Base-by-base conservation (phyloP, 1,140 invertebrate species). In the Tachypleus tridentatus region DNA sequence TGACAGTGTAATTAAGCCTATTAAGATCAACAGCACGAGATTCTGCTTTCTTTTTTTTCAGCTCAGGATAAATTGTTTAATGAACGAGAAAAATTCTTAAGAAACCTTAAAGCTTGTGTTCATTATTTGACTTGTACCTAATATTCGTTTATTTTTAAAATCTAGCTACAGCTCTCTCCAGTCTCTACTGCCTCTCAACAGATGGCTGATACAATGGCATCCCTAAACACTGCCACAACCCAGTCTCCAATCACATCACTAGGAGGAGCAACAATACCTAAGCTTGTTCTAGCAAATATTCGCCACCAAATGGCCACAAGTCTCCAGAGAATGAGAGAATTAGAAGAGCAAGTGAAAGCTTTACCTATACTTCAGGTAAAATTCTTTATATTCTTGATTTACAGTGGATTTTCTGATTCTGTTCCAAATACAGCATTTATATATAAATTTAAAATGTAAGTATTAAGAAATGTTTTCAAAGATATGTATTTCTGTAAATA, bases 291-390 rank as follows among this genome's bases (percentile, higher is more conserved):
- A 51, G 64, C 61, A 9, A 70, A 71, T 66, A 85, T 87, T 63
- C 78, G 85, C 66, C 82, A 87, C 72, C 85, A 88, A 74, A 87
- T 91, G 87, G 86, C 87, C 3, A 72, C 83, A 10, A 89, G 87
- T 72, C 77, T 91, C 60, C 83, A 87, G 73, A 79, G 86, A 57
- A 85, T 91, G 76, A 84, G 82, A 73, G 86, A 91, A 72, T 77
- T 93, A 65, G 89, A 92, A 77, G 87, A 89, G 74, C 86, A 90
- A 80, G 86, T 90, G 29, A 91, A 90, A 79, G 76, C 82, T 52
- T 86, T 93, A 76, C 89, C 89, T n/a, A 80, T 85, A 70, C 76
- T 93, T 61, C 84, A 91, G 82, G 87, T 89, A 73, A 11, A 11
- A 4, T 29, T 5, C 29, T 4, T 4, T 47, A 6, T 56, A 47